Base-by-base conservation (phyloP, 2,113 vertebrate genomes). In the Perca flavescens region DNA sequence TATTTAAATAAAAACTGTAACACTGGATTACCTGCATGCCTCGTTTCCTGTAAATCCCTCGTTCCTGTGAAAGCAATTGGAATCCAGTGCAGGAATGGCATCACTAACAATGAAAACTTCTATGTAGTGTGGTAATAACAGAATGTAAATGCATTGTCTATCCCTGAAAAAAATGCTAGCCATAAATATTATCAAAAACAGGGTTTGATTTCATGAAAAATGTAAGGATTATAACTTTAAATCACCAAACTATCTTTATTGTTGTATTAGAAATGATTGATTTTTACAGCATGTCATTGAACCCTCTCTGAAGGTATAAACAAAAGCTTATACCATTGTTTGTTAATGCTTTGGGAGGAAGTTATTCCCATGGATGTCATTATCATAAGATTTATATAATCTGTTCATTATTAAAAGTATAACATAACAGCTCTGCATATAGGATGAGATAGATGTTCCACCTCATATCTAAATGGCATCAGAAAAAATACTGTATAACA, bases 251-350 rank as follows among this genome's bases (percentile, higher is more conserved):
- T 22, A 40, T 34, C 46, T 62, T 58, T 34, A 19, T 46, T 68
- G 31, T 21, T 68, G 31, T 21, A 11, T 63, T 57, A 6, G 12
- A 49, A 77, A 28, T 40, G 2, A 57, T 61, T 56, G 22, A 56
- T 57, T 62, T 73, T 80, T 40, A 49, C 56, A 52, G 64, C 53
- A 22, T 14, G 10, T n/a, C 36, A 54, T 50, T 63, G 50, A 79
- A 6, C 21, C 16, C 58, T 64, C 54, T 62, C 67, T 49, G 25
- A 58, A 43, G 49, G 40, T 40, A 40, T 40, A 40, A 40, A 40
- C 40, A 40, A 40, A 25, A 57, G 2, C 9, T 60, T 15, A 16
- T 50, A 46, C 3, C 0, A 10, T 36, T 28, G 28, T 62, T 56
- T 14, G 9, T 28, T 14, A n/a, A 60, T 34, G 15, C 4, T 28